Evolutionary conservation across 2,113 vertebrate genomes (phyloP).

Genomic region (Erythrocercus mccallii): DNA sequence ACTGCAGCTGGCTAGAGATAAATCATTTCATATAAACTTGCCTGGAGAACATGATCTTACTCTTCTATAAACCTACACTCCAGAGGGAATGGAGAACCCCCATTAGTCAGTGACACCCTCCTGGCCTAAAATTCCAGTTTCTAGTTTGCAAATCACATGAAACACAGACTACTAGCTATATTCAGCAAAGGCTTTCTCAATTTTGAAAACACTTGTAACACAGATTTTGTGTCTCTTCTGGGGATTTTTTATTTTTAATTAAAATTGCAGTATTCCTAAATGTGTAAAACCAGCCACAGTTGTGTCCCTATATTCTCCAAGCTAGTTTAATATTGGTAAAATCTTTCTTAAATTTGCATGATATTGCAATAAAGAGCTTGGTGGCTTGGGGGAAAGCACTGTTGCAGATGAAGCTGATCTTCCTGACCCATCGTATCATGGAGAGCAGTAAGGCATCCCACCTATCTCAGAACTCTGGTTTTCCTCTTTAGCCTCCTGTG

Average conservation of each 20-base stretch:
- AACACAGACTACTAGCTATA: background rate
- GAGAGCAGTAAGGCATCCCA: background rate
- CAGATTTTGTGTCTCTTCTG: background rate
- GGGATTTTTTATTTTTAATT: background rate
- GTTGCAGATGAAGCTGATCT: background rate
- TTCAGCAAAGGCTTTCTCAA: background rate
- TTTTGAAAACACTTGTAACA: background rate
- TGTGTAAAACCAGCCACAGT: background rate
- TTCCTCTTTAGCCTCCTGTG: background rate
- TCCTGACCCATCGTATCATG: background rate
- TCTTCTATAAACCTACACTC: conserved; percentile 31
- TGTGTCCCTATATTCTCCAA: background rate
- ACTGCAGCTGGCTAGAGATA: conserved; percentile 54
- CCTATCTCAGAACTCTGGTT: background rate
- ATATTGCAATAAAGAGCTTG: background rate
- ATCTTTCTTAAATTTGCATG: background rate
- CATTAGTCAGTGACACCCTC: conserved; percentile 32
- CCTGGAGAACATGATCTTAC: conserved; percentile 42
- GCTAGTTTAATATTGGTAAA: background rate
- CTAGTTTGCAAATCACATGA: background rate
- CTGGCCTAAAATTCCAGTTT: conserved; percentile 16
- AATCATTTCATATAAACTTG: conserved; percentile 50
- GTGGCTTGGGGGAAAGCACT: background rate
- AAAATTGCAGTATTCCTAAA: background rate
- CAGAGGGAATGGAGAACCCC: conserved; percentile 43